Conservation (phyloP, 1,140 invertebrate species). For the Drosophila bocqueti region DNA sequence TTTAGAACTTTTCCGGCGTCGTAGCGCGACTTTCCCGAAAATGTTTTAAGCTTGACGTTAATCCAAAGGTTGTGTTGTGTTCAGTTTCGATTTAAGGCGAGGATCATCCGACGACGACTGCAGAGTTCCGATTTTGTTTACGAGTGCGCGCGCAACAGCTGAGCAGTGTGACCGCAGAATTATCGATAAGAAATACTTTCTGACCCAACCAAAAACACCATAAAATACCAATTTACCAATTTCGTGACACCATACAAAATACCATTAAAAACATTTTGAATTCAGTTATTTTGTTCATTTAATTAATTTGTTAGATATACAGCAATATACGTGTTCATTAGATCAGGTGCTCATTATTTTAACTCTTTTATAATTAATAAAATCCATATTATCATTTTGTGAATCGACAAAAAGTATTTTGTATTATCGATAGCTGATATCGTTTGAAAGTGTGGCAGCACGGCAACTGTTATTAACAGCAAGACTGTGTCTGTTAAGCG, state of each 20-base stretch:
- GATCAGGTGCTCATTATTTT: no score
- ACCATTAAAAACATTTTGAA: no score
- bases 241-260: no score
- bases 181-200: background rate
- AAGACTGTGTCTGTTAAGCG: background rate
- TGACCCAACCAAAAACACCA: background rate
- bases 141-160: constrained; percentile 18
- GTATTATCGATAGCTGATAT: no score
- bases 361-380: no score
- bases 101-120: constrained; percentile 24
- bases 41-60: constrained; percentile 49
- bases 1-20: constrained; percentile 16
- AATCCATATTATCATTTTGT: no score
- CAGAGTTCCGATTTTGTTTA: constrained; percentile 26
- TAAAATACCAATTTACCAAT: no score
- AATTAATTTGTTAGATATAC: no score
- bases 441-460: background rate
- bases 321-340: no score
- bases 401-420: no score
- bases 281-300: no score
- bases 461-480: no score
- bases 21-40: constrained; percentile 13
- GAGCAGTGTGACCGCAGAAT: background rate
- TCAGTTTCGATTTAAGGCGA: background rate
- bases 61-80: constrained; percentile 53